Base-by-base conservation (phyloP, 2,888 invertebrate genomes). In the Penaeus monodon region DNA sequence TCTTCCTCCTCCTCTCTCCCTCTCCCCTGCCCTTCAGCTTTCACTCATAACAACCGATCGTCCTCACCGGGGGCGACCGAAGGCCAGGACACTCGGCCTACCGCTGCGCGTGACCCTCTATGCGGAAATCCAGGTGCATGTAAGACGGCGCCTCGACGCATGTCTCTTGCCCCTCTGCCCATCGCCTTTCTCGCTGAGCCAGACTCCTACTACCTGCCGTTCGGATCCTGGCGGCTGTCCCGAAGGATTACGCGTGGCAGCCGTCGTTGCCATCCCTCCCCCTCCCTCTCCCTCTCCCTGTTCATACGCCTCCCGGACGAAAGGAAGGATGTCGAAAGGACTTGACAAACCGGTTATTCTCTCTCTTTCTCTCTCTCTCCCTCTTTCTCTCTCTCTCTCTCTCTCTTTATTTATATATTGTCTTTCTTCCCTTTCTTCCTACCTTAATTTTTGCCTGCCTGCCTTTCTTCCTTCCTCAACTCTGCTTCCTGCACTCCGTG, bases 291-390 rank as follows among this genome's bases (percentile, higher is more conserved):
- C 44, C 44, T 44, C 3, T 6, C 38, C 38, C 6, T 44, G 44
- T 10, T 44, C 44, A 10, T 44, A 44, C 44, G 44, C 44, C 44
- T 44, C 44, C 44, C 44, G 6, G 44, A 44, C 10, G 44, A 44
- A 44, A 1, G 44, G 44, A 38, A 38, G 33, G 44, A 10, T 44
- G 44, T 8, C 10, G 44, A 44, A 44, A 10, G 44, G 44, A 44
- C 7, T 44, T 44, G 10, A 10, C 44, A 44, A 44, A 44, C 10
- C 44, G 8, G 8, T 44, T 44, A 44, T 44, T 44, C 64, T 33
- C 38, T 63, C 76, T 29, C 64, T 63, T 64, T 64, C 84, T 64
- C 84, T 33, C 73, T 82, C 57, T 24, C 38, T 73, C 82, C 44
- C 29, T 44, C 29, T 29, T 27, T 57, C 82, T 49, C 73, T 65